Evolutionary conservation across 2,797 vertebrate genomes (phyloP), one percentile per base, ranked within the genome.

Genomic region (Falco naumanni): DNA sequence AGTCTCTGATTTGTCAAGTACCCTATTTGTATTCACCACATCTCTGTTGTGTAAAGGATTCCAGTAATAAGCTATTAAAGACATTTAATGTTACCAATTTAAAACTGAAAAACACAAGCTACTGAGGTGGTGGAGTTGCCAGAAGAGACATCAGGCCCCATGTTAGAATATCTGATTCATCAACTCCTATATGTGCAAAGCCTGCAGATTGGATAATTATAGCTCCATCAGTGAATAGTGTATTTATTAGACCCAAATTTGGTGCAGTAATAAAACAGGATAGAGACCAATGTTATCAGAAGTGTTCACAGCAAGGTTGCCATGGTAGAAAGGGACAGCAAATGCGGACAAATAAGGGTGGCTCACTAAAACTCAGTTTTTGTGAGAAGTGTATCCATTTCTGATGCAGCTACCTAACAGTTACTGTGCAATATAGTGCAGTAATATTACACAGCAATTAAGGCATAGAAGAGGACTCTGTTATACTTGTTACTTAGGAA

Each of bases 1-100:
- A 81, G 61, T 66, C 59, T 86, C 71, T 95, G 95, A 91, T 91
- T 92, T 96, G 79, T 90, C 94, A 94, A 93, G 75, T 47, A 84
- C 81, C 82, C 82, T 95, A 89, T 96, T 96, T 96, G 95, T 95
- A 97, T 97, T 96, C 96, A 93, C 65, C 77, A 89, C 14, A 6
- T 92, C 84, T 96, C 88, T 84, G 75, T 75, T 5, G 2, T 81
- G 76, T 79, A 93, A 95, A 95, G 90, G 90, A 97, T 97, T 97
- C 85, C 84, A 88, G 81, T 96, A 96, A 97, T 95, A 96, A 97
- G 93, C 93, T 95, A 96, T 96, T 96, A 96, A 97, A 91, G 89
- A 90, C 93, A 93, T 94, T 96, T 92, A 95, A 95, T 85, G 89
- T 94, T 96, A 95, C 87, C 94, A 92, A 96, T 96, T 96, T 96